Evolutionary conservation across 2,113 vertebrate genomes (phyloP).

Genomic region (Cochlearius cochlearius): DNA sequence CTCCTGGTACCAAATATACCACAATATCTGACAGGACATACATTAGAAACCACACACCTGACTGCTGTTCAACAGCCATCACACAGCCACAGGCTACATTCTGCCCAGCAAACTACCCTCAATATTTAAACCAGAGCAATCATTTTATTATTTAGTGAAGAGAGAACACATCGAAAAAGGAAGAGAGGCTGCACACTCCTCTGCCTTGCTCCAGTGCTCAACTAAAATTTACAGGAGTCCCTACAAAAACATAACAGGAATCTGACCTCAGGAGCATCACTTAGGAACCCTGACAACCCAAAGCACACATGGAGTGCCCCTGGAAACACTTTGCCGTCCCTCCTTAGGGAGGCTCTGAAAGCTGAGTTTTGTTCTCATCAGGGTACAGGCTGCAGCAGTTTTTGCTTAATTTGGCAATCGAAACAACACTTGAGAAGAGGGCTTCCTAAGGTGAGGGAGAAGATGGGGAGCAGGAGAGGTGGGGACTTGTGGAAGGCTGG

Average conservation of each 20-base stretch:
- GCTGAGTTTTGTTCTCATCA: not conserved
- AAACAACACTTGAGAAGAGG: not conserved
- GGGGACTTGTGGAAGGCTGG: not conserved
- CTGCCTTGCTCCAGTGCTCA: not conserved
- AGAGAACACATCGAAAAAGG: not conserved
- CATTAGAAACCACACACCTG: not conserved
- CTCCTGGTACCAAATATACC: not conserved
- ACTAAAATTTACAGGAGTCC: not conserved
- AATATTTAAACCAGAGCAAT: not conserved
- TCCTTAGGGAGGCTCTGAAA: not conserved
- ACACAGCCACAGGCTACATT: not conserved
- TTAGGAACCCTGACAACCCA: not conserved
- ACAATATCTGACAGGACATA: not conserved
- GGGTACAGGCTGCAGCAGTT: not conserved
- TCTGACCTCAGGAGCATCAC: not conserved
- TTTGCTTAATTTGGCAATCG: not conserved
- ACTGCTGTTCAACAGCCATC: not conserved
- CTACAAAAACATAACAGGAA: not conserved
- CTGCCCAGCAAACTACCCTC: not conserved
- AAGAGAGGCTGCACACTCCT: not conserved
- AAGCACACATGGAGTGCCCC: not conserved
- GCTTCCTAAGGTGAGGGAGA: not conserved
- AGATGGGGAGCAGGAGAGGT: not conserved
- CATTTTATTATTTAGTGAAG: not conserved
- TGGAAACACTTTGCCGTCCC: not conserved